A percentile compares a stretch with the other conserved stretches of the same genome.
Conservation (phyloP, 2,113 vertebrate species). For the Oncorhynchus gorbuscha region DNA sequence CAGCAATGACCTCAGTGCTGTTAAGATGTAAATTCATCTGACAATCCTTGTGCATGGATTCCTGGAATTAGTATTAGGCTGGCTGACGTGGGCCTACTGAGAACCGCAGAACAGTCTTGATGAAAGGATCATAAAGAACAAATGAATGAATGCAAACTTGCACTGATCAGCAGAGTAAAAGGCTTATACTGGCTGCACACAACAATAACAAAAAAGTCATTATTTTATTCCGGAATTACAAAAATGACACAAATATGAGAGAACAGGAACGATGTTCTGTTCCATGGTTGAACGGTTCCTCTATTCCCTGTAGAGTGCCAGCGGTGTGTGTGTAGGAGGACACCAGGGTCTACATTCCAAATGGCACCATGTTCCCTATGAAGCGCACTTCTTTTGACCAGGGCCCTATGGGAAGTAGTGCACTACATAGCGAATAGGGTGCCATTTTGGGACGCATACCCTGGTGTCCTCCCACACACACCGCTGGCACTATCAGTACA, state of each 20-base stretch:
- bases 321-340: conserved; percentile 14
- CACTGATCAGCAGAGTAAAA: background rate
- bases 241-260: background rate
- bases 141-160: conserved; percentile 14
- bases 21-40: no score
- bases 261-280: background rate
- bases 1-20: no score
- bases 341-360: conserved; percentile 23
- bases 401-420: no score
- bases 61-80: no score
- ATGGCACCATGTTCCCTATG: no score
- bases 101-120: background rate
- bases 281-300: background rate
- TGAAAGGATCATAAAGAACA: conserved; percentile 12
- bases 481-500: conserved; percentile 67
- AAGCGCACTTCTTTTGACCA: no score
- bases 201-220: background rate
- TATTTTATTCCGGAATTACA: background rate
- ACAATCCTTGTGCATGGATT: no score
- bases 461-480: no score
- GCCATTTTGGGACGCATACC: conserved; percentile 61
- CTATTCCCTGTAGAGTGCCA: conserved; percentile 6
- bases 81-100: no score
- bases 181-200: background rate
- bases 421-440: background rate